Conservation (phyloP, 2,113 vertebrate genomes). For the Micromys minutus region DNA sequence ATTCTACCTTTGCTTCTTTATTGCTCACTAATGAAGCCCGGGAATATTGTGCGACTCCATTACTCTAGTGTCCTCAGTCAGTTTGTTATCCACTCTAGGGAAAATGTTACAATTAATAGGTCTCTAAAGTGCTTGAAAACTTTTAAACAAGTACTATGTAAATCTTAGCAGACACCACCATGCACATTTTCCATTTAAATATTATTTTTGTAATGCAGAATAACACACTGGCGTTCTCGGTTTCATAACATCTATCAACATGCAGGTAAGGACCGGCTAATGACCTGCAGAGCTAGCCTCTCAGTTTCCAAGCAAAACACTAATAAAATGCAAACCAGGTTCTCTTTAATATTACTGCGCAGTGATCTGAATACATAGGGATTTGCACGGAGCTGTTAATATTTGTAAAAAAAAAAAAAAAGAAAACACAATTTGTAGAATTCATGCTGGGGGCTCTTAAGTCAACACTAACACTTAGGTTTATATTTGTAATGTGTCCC, state of each 20-base stretch:
- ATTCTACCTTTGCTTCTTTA: constrained; percentile 1
- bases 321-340: constrained; percentile 20
- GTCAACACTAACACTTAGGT: neutral
- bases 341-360: constrained; percentile 17
- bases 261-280: neutral
- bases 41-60: neutral
- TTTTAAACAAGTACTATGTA: constrained; percentile 44
- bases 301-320: constrained; percentile 47
- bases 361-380: neutral
- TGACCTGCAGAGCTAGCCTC: neutral
- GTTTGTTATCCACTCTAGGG: constrained; percentile 9
- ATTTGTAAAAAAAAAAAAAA: constrained; percentile 8
- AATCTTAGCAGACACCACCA: constrained; percentile 9
- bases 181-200: constrained; percentile 15
- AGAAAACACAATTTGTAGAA: constrained; percentile 16
- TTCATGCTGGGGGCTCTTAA: neutral
- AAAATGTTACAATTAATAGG: constrained; percentile 25
- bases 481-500: neutral
- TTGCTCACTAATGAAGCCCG: constrained; percentile 27
- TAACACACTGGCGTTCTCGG: neutral
- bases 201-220: constrained; percentile 54
- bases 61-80: constrained; percentile 20
- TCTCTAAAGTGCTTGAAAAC: constrained; percentile 43
- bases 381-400: neutral
- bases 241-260: neutral